Evolutionary conservation across 2,888 invertebrate genomes (phyloP).

Genomic region (Aromia moschata): DNA sequence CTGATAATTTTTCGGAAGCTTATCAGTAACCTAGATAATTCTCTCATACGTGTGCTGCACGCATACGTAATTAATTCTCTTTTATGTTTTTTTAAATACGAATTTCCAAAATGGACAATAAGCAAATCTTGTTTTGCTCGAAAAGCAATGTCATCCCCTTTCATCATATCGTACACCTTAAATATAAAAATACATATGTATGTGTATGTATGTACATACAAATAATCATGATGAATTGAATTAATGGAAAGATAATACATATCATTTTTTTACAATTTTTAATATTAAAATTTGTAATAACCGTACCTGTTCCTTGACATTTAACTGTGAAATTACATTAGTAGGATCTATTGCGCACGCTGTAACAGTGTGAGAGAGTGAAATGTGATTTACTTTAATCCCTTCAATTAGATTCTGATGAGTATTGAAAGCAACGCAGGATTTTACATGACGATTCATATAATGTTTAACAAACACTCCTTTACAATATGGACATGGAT

Average conservation of each 20-base stretch:
- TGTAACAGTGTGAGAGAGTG: conserved; percentile 35
- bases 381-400: background rate
- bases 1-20: conserved; percentile 28
- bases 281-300: conserved; percentile 7
- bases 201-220: no score
- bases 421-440: conserved; percentile 3
- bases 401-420: background rate
- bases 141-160: conserved; percentile 38
- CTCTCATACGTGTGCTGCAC: conserved; percentile 40
- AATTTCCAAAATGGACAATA: conserved; percentile 39
- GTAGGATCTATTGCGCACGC: conserved; percentile 38
- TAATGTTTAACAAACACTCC: background rate
- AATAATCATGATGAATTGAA: background rate
- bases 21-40: conserved; percentile 38
- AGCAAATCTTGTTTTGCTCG: conserved; percentile 42
- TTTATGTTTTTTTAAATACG: conserved; percentile 43
- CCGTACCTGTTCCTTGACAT: conserved; percentile 38
- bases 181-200: no score
- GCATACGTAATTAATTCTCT: conserved; percentile 37
- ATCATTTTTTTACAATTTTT: no score
- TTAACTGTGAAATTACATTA: conserved; percentile 37
- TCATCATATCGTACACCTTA: conserved; percentile 42
- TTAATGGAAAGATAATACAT: no score
- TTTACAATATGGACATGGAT: conserved; percentile 4
- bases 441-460: conserved; percentile 9